Evolutionary conservation across 2,888 invertebrate genomes (phyloP).

Genomic region (Machimus rusticus): DNA sequence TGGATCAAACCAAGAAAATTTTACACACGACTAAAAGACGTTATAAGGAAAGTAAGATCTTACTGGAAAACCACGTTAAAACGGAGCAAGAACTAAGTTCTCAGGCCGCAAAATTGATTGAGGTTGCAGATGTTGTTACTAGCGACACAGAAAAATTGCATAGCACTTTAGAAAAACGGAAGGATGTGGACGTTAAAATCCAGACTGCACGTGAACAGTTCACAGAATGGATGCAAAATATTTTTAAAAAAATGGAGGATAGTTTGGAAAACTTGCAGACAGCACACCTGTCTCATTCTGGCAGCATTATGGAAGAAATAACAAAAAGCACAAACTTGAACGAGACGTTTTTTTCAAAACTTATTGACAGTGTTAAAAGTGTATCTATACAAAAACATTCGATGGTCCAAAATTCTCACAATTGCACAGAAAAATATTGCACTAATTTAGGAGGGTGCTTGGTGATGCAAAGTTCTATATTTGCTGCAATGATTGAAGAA

Average conservation of each 20-base stretch:
- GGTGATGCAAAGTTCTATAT: conserved; percentile 50
- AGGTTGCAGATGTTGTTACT: conserved; percentile 71
- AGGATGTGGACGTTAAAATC: conserved; percentile 58
- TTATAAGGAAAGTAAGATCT: conserved; percentile 71
- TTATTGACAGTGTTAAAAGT: conserved; percentile 53
- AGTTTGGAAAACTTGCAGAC: conserved; percentile 53
- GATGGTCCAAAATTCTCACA: conserved; percentile 50
- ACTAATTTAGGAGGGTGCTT: conserved; percentile 48
- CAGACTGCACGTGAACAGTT: conserved; percentile 57
- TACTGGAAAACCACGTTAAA: conserved; percentile 70
- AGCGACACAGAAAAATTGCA: conserved; percentile 71
- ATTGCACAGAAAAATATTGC: conserved; percentile 51
- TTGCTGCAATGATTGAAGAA: conserved; percentile 52
- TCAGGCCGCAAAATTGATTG: conserved; percentile 71
- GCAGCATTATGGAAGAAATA: conserved; percentile 55
- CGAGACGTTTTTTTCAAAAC: conserved; percentile 52
- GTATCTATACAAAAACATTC: conserved; percentile 52
- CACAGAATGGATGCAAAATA: conserved; percentile 56
- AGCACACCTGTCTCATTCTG: conserved; percentile 53
- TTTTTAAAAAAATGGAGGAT: conserved; percentile 55
- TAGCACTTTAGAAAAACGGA: conserved; percentile 59
- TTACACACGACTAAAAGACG: conserved; percentile 61
- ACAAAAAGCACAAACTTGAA: conserved; percentile 53
- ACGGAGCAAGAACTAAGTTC: conserved; percentile 70
- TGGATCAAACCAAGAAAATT: conserved; percentile 57